A percentile compares a stretch with the other conserved stretches of the same genome.
Conservation (phyloP, 2,113 vertebrate species). For the Prunella himalayana region DNA sequence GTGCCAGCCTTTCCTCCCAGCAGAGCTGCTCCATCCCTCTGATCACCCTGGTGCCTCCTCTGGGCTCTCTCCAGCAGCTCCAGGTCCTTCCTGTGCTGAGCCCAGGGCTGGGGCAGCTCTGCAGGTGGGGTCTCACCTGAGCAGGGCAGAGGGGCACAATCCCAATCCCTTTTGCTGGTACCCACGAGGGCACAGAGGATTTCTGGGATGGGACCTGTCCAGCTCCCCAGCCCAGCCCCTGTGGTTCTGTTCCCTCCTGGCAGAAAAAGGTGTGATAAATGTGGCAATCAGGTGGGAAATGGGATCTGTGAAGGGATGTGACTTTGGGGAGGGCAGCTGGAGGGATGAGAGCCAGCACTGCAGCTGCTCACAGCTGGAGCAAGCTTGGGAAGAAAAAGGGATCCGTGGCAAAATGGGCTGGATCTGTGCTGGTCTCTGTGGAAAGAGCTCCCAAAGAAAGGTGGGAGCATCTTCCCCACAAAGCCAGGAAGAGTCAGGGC, state of each 20-base stretch:
- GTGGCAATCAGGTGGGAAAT: fast-evolving
- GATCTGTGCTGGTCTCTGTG: background rate
- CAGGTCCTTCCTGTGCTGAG: background rate
- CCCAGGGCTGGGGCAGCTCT: background rate
- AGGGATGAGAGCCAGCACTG: background rate
- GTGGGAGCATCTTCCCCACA: background rate
- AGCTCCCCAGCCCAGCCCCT: background rate
- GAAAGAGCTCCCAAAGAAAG: background rate
- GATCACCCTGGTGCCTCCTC: background rate
- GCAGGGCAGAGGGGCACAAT: background rate
- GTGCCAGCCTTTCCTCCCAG: background rate
- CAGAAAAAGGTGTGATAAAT: background rate
- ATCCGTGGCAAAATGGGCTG: background rate
- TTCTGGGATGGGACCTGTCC: background rate
- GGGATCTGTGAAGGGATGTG: no score
- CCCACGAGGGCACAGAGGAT: background rate
- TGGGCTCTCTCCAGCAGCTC: background rate
- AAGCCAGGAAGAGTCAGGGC: background rate
- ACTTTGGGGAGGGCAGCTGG: background rate
- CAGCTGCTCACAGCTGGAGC: background rate
- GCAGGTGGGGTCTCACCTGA: background rate
- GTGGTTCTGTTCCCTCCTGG: background rate
- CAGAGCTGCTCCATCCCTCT: background rate
- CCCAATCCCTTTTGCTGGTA: background rate
- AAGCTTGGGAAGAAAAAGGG: background rate